Conservation (phyloP, 1,140 invertebrate species). For the Eupristina koningsbergeri region DNA sequence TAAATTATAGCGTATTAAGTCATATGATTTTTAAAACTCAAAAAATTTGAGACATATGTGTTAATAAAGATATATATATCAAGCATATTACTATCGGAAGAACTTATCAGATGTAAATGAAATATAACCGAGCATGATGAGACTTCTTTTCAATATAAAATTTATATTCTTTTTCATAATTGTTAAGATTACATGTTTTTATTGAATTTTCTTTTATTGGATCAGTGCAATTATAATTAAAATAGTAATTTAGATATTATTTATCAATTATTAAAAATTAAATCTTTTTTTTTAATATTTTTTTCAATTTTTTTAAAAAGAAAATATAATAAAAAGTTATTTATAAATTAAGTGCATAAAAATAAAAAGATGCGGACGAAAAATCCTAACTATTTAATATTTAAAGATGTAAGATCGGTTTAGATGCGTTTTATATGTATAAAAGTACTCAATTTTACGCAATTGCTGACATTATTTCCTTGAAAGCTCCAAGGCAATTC, state of each 20-base stretch:
- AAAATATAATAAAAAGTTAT: background rate
- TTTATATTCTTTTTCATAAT: conserved; percentile 5
- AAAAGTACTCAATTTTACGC: background rate
- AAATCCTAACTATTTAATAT: background rate
- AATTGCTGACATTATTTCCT: background rate
- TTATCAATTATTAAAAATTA: conserved; percentile 36
- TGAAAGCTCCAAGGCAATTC: conserved; percentile 23
- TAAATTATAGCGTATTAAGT: too few species aligned
- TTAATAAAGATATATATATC: background rate
- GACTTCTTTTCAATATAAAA: background rate
- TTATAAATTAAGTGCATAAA: background rate
- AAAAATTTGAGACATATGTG: background rate
- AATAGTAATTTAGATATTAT: conserved; percentile 28
- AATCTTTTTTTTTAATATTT: conserved; percentile 2
- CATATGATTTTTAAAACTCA: background rate
- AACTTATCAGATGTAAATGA: background rate
- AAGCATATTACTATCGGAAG: background rate
- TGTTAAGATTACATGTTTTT: background rate
- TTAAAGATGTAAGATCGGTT: background rate
- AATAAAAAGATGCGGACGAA: background rate
- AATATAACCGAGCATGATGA: background rate
- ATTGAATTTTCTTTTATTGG: conserved; percentile 24
- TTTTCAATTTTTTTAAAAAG: too few species aligned
- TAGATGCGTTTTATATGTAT: background rate
- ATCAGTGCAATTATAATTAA: conserved; percentile 5